Percentiles rank a stretch among this genome's conserved stretches.
phyloP scores from a whole-genome alignment of 2,113 vertebrate species.

The Heliornis fulica region DNA sequence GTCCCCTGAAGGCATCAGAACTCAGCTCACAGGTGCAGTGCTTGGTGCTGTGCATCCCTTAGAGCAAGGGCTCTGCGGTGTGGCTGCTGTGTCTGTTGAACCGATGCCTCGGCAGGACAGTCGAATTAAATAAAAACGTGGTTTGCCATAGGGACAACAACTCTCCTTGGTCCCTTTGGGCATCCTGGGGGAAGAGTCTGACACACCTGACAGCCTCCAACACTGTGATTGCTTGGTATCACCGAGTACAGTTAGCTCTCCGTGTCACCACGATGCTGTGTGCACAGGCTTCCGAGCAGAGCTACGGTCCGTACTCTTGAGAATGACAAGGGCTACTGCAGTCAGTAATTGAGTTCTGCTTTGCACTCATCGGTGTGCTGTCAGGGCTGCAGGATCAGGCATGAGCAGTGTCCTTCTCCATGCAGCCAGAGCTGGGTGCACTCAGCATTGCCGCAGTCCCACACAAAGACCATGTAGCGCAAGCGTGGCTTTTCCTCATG shows the following conservation, averaged over 20 bases:
- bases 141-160: not conserved
- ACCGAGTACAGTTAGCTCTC: not conserved
- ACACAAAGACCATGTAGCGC: fast-evolving
- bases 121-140: not conserved
- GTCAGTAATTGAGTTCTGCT: not conserved
- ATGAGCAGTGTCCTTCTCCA: not conserved
- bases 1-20: not conserved
- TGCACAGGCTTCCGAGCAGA: not conserved
- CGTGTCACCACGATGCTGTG: fast-evolving
- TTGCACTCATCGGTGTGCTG: not conserved
- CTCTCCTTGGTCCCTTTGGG: not conserved
- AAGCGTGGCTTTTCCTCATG: not conserved
- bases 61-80: not conserved
- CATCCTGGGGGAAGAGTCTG: not conserved
- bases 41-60: not conserved
- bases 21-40: not conserved
- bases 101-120: fast-evolving
- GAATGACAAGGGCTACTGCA: not conserved
- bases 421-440: not conserved
- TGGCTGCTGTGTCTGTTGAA: not conserved
- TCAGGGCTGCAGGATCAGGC: not conserved
- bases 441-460: not conserved
- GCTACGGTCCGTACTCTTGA: fast-evolving
- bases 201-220: not conserved
- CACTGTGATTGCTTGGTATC: not conserved